These are phyloP conservation scores for Nestor notabilis DNA, from an alignment of 2,113 vertebrate genomes.

Conservation along the genomic window DNA sequence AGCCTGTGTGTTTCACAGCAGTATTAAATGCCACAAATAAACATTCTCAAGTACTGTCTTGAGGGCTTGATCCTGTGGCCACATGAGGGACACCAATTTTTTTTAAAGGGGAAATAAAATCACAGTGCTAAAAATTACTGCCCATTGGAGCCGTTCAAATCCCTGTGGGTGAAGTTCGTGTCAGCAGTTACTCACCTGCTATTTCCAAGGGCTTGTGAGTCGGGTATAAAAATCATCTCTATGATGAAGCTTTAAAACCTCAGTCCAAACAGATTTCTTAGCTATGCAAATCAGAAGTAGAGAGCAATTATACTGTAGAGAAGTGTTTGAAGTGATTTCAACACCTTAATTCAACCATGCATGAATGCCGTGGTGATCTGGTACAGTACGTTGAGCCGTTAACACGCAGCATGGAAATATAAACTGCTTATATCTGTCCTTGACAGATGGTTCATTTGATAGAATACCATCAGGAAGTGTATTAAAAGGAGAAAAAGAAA, in stretches of 20 bases:
- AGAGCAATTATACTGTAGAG: background rate
- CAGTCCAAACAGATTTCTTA: background rate
- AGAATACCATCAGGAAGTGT: background rate
- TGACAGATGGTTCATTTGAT: background rate
- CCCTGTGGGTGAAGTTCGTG: background rate
- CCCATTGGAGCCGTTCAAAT: background rate
- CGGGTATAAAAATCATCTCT: background rate
- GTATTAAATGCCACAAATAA: background rate
- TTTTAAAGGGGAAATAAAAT: background rate
- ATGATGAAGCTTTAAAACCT: background rate
- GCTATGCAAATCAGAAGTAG: background rate
- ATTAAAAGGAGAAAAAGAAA: background rate
- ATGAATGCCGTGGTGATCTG: accelerated
- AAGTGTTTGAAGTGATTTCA: background rate
- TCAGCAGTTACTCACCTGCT: background rate
- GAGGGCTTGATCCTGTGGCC: background rate
- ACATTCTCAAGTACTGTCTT: background rate
- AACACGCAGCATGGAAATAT: background rate
- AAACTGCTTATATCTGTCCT: background rate
- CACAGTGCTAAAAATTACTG: background rate
- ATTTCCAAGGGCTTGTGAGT: background rate
- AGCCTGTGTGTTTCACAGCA: background rate
- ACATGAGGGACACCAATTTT: background rate
- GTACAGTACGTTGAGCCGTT: background rate
- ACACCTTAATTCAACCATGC: background rate